Evolutionary conservation across 2,797 vertebrate genomes (phyloP).

Genomic region (Sebastes wilsoni): DNA sequence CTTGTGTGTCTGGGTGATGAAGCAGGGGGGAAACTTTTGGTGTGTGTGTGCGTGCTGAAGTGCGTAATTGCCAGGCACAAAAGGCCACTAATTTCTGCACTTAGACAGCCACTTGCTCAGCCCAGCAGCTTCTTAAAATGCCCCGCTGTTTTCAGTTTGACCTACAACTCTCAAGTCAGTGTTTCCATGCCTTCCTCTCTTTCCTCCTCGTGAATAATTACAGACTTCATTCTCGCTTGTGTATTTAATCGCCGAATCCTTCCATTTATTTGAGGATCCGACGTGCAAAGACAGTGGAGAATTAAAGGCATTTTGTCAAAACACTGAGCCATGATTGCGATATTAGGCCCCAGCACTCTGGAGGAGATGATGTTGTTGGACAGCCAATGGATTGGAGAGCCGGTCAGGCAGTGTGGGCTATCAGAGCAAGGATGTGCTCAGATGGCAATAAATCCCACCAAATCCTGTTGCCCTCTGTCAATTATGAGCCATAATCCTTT

Average conservation of each 20-base stretch:
- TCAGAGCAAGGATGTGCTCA: slow-evolving; percentile 42
- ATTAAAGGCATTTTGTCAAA: slow-evolving; percentile 27
- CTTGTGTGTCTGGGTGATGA: slow-evolving; percentile 19
- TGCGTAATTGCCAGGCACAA: slow-evolving; percentile 48
- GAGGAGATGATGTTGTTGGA: slow-evolving; percentile 16
- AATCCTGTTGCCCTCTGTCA: slow-evolving; percentile 65
- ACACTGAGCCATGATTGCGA: slow-evolving; percentile 6
- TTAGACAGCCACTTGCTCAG: slow-evolving; percentile 47
- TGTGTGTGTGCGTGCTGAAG: slow-evolving; percentile 32
- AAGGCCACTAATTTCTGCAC: slow-evolving; percentile 56
- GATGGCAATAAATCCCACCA: slow-evolving; percentile 63
- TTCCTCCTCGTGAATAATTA: slow-evolving; percentile 38
- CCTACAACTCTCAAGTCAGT: slow-evolving; percentile 45
- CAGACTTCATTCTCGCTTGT: slow-evolving; percentile 31
- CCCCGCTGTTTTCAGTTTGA: slow-evolving; percentile 52
- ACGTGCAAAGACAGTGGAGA: slow-evolving; percentile 8
- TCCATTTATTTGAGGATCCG: slow-evolving; percentile 18
- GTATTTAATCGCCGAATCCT: slow-evolving; percentile 41
- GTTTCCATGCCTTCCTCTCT: slow-evolving; percentile 11
- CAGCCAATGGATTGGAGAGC: slow-evolving; percentile 17
- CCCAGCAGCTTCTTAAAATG: slow-evolving; percentile 45
- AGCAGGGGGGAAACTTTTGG: background rate
- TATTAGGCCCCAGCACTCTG: background rate
- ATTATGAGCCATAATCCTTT: slow-evolving; percentile 61
- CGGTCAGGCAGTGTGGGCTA: slow-evolving; percentile 20